Evolutionary conservation across 2,797 vertebrate species (phyloP), one percentile per base, ranked within the genome.

Genomic region (Brachyrhaphis roseni): DNA sequence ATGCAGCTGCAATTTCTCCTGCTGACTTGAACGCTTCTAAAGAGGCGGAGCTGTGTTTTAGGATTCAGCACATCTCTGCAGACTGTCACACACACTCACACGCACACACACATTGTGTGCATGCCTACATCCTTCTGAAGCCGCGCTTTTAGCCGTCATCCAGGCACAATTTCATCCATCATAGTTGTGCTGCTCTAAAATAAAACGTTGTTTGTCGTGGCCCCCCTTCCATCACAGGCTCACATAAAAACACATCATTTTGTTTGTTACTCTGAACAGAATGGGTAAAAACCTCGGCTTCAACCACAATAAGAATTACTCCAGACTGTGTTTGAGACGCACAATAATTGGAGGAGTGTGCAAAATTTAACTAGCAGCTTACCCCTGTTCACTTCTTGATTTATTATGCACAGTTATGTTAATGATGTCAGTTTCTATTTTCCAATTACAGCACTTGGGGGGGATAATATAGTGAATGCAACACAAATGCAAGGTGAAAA

Each of bases 21-120:
- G 31, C 77, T 41, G 75, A 59, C 46, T 53, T 87, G 83, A 85
- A 89, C 64, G 82, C 81, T 85, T 82, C 77, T 83, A 77, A 89
- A 85, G 66, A 87, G 71, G 31, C 77, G 74, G 36, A 77, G 73
- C 82, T 41, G 74, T 83, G 86, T 78, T 91, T 62, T 87, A 90
- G 84, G 84, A 92, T 91, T 86, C 90, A 89, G 81, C 82, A 80
- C 90, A 80, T 86, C 86, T 71, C 87, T 81, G 76, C 86, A 72
- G 72, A 88, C 81, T 85, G 87, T 81, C 88, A 78, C 84, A 77
- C 81, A 88, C 84, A 84, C 82, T 86, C 78, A 76, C 74, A 83
- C 80, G 87, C 78, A 74, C 47, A 49, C 88, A 78, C 82, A 76
- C 77, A 84, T 85, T 88, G 80, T 85, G 86, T 82, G 49, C 8